Percentiles rank a stretch among this genome's conserved stretches.
phyloP scores from a whole-genome alignment of 2,888 invertebrate genomes.

The Isoperla grammatica region DNA sequence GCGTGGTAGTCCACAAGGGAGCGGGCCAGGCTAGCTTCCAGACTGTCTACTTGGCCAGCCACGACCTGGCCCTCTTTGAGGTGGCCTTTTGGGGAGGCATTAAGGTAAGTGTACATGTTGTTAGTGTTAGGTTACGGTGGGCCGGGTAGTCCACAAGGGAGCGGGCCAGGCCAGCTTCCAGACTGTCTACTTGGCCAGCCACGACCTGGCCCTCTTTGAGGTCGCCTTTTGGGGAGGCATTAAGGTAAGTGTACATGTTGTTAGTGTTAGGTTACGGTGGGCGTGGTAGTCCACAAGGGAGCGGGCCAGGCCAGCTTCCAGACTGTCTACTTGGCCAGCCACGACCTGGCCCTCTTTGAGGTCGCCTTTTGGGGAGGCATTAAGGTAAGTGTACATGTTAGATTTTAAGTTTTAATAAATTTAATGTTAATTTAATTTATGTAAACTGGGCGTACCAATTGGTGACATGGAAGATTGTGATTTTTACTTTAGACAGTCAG shows the following conservation, averaged over 20 bases:
- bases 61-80: conserved; percentile 48
- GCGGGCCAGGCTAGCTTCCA: conserved; percentile 44
- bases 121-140: conserved; percentile 69
- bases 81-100: conserved; percentile 53
- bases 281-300: conserved; percentile 56
- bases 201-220: conserved; percentile 48
- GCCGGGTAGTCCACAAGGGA: conserved; percentile 56
- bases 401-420: too few species aligned
- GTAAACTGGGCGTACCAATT: too few species aligned
- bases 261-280: too few species aligned
- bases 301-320: conserved; percentile 44
- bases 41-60: conserved; percentile 55
- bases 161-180: conserved; percentile 44
- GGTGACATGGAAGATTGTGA: too few species aligned
- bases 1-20: conserved; percentile 56
- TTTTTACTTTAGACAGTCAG: too few species aligned
- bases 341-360: conserved; percentile 48
- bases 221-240: conserved; percentile 53
- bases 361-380: conserved; percentile 53
- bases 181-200: conserved; percentile 55
- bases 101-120: conserved; percentile 40
- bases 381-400: conserved; percentile 40
- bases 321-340: conserved; percentile 55
- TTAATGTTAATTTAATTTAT: too few species aligned
- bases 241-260: conserved; percentile 40